Percentiles rank a stretch among this genome's conserved stretches.
phyloP scores from a whole-genome alignment of 2,797 vertebrate species.

The Babyrousa celebensis region DNA sequence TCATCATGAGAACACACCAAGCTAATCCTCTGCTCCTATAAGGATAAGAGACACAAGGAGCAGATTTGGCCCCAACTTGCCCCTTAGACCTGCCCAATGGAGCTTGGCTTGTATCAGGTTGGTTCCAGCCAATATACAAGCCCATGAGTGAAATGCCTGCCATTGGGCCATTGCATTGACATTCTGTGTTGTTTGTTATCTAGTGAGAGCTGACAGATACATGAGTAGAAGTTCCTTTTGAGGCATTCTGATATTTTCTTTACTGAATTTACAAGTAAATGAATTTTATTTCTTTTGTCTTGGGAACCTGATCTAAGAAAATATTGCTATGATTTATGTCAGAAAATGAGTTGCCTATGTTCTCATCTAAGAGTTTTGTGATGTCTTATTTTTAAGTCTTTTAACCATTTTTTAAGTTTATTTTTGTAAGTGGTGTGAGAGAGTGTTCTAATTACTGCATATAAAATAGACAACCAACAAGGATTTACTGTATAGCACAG shows the following conservation, averaged over 20 bases:
- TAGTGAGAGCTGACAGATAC: not conserved
- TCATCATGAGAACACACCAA: not conserved
- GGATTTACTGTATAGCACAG: not conserved
- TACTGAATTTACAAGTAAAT: conserved; percentile 10
- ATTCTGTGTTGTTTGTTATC: not conserved
- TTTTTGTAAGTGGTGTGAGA: not conserved
- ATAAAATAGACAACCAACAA: not conserved
- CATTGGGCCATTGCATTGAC: not conserved
- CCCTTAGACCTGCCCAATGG: not conserved
- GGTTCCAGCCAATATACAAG: not conserved
- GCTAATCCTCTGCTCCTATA: not conserved
- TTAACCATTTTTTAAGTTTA: not conserved
- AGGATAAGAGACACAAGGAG: not conserved
- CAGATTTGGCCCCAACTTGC: not conserved
- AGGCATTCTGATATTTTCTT: not conserved
- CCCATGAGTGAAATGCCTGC: not conserved
- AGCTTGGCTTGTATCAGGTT: not conserved
- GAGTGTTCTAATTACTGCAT: not conserved
- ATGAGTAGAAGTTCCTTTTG: not conserved
- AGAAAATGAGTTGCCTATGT: not conserved
- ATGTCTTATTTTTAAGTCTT: not conserved
- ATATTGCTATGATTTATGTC: not conserved
- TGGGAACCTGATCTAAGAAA: not conserved
- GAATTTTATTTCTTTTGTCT: not conserved
- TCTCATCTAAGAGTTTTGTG: not conserved